Percentiles rank a stretch among this genome's conserved stretches.
phyloP scores from a whole-genome alignment of 2,797 vertebrate species.

The Tympanoctomys barrerae region DNA sequence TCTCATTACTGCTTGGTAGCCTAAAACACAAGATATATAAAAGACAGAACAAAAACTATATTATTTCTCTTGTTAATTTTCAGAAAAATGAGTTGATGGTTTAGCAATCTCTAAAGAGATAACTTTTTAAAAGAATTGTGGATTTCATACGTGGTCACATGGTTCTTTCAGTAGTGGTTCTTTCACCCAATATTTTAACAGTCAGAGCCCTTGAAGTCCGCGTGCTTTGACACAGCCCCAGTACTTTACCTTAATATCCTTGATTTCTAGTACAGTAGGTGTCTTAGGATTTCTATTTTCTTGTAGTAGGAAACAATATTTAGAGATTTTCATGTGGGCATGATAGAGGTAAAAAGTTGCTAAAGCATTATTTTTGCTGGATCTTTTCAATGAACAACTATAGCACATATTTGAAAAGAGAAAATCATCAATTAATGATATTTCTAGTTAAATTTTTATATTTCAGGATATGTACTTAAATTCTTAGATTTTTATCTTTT shows the following conservation, averaged over 20 bases:
- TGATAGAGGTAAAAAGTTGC: not conserved
- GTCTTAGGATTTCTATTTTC: not conserved
- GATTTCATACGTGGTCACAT: conserved; percentile 24
- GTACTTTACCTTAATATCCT: not conserved
- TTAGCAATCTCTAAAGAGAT: conserved; percentile 32
- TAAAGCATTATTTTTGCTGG: not conserved
- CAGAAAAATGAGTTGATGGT: not conserved
- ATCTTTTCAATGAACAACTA: not conserved
- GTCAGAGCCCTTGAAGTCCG: not conserved
- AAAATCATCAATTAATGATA: not conserved
- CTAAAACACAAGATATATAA: not conserved
- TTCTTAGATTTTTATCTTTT: conserved; percentile 7
- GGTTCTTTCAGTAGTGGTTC: not conserved
- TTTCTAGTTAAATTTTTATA: conserved; percentile 32
- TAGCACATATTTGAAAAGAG: not conserved
- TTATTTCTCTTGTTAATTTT: conserved; percentile 43
- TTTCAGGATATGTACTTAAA: not conserved
- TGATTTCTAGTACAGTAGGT: not conserved
- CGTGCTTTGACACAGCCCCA: not conserved
- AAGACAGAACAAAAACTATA: not conserved
- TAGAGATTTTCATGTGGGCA: not conserved
- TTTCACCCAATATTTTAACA: not conserved
- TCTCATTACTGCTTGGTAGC: not conserved
- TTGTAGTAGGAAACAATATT: not conserved
- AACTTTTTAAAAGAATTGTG: not conserved